phyloP scores from a whole-genome alignment of 2,888 invertebrate genomes.

The Cybosia mesomella region DNA sequence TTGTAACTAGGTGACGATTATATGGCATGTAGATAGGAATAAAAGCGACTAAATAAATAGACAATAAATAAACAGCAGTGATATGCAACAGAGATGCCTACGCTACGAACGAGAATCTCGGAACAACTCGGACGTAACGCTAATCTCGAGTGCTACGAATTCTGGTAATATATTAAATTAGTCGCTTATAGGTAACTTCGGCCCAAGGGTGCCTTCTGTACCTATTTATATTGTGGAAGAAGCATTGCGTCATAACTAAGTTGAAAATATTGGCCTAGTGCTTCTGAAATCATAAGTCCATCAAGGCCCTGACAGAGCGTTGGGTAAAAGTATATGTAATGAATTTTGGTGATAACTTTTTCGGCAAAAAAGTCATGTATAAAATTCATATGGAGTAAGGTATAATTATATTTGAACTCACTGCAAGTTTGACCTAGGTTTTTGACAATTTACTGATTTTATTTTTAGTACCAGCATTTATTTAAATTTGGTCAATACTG shows the following conservation, averaged over 20 bases:
- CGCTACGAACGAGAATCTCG: background rate
- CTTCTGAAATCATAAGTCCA: too few species aligned
- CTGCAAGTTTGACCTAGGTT: background rate
- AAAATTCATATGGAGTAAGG: background rate
- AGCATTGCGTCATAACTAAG: too few species aligned
- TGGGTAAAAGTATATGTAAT: background rate
- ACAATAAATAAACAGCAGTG: background rate
- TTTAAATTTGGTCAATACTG: constrained; percentile 3
- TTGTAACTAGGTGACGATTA: too few species aligned
- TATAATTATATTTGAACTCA: background rate
- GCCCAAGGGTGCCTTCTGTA: too few species aligned
- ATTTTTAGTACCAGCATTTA: constrained; percentile 1
- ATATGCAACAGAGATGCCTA: background rate
- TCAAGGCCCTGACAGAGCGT: too few species aligned
- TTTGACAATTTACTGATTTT: background rate
- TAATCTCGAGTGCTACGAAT: background rate
- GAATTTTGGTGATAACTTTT: constrained; percentile 10
- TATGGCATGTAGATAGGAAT: too few species aligned
- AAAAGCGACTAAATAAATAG: too few species aligned
- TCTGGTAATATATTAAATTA: too few species aligned
- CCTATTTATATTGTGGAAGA: too few species aligned
- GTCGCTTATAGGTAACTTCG: too few species aligned
- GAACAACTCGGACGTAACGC: background rate
- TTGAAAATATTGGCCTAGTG: too few species aligned
- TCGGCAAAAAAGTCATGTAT: constrained; percentile 2